Evolutionary conservation across 2,113 vertebrate genomes (phyloP).

Genomic region (Tragulus kanchil): DNA sequence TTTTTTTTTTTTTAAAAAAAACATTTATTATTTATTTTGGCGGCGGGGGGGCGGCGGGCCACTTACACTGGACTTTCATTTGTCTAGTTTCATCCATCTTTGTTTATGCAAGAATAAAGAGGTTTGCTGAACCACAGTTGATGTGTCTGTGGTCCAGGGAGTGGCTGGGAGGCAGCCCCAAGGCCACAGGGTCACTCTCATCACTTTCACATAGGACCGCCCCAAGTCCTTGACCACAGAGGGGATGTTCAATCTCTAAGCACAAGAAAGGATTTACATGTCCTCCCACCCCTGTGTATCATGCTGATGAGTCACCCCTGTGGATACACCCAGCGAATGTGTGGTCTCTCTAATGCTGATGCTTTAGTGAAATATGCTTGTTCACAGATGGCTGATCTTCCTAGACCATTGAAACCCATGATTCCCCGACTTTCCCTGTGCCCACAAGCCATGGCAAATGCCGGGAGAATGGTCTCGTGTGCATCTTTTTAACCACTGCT

Average conservation of each 20-base stretch:
- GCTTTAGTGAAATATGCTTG: not conserved
- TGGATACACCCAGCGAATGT: not conserved
- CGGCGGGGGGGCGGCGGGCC: too few species aligned
- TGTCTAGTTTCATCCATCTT: too few species aligned
- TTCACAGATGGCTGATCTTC: not conserved
- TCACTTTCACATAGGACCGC: not conserved
- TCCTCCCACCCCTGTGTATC: not conserved
- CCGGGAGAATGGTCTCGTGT: not conserved
- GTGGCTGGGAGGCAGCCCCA: too few species aligned
- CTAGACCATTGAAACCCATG: not conserved
- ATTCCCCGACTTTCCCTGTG: accelerated
- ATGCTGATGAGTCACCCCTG: not conserved
- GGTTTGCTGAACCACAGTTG: not conserved
- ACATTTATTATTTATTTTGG: too few species aligned
- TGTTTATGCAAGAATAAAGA: not conserved
- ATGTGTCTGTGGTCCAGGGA: accelerated
- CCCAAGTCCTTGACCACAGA: not conserved
- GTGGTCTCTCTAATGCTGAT: not conserved
- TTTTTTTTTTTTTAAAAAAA: not conserved
- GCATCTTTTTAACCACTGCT: not conserved
- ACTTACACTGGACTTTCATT: too few species aligned
- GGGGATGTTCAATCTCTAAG: not conserved
- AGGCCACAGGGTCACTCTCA: not conserved
- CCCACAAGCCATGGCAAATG: not conserved
- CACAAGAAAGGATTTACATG: not conserved